These are phyloP conservation scores for Chrysodeixis includens DNA, from an alignment of 2,888 invertebrate species.

Conservation along the genomic window DNA sequence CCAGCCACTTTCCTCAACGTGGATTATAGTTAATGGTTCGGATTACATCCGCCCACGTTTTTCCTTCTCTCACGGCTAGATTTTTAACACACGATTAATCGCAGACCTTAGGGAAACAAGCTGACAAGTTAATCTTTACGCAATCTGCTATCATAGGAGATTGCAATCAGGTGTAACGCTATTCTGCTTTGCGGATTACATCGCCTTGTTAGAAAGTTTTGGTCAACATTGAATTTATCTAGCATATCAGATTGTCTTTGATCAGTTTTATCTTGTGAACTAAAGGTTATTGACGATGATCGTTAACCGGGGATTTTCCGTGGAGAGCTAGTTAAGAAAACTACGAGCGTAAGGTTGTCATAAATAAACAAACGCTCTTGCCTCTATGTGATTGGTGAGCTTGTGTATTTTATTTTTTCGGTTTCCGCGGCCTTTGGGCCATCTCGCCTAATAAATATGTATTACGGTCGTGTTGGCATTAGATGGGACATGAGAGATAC, in stretches of 20 bases:
- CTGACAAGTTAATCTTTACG: slow-evolving; percentile 57
- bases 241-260: background rate
- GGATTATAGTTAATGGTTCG: slow-evolving; percentile 75
- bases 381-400: slow-evolving; percentile 28
- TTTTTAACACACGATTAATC: slow-evolving; percentile 71
- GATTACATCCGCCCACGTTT: slow-evolving; percentile 69
- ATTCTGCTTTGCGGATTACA: background rate
- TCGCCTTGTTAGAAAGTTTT: background rate
- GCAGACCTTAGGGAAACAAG: slow-evolving; percentile 38
- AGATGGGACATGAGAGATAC: slow-evolving; percentile 25
- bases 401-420: slow-evolving; percentile 40
- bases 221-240: background rate
- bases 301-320: background rate
- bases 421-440: slow-evolving; percentile 23
- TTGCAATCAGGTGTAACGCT: background rate
- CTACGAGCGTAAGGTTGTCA: slow-evolving; percentile 8
- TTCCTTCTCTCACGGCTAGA: slow-evolving; percentile 61
- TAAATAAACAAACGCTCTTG: slow-evolving; percentile 32
- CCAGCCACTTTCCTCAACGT: slow-evolving; percentile 65
- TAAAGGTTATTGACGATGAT: background rate
- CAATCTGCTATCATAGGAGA: slow-evolving; percentile 27
- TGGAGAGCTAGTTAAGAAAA: slow-evolving; percentile 2
- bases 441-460: slow-evolving; percentile 46
- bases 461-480: slow-evolving; percentile 39
- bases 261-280: background rate